Evolutionary conservation across 2,113 vertebrate genomes (phyloP).

Genomic region (Maccullochella peelii): DNA sequence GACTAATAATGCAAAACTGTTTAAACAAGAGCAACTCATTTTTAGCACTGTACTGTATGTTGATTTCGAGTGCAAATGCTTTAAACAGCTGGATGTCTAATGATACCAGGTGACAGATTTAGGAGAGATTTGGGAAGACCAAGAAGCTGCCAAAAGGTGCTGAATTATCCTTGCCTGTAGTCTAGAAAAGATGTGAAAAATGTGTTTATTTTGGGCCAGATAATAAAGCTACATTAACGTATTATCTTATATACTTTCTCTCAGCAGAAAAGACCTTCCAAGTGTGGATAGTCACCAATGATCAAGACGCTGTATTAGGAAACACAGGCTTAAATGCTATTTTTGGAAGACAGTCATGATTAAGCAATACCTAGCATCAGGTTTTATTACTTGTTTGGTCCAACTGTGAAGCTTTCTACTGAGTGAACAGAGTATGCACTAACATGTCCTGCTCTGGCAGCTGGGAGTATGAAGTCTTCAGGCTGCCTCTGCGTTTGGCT

Average conservation of each 20-base stretch:
- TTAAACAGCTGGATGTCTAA: slow-evolving; percentile 22
- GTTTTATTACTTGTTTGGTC: slow-evolving; percentile 43
- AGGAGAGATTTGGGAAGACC: neutral
- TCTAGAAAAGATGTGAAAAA: neutral
- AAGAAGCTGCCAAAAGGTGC: neutral
- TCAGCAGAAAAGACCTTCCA: neutral
- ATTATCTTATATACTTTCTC: neutral
- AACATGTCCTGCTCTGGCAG: slow-evolving; percentile 90
- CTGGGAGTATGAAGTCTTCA: slow-evolving; percentile 84
- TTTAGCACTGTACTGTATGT: neutral
- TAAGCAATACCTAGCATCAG: slow-evolving; percentile 35
- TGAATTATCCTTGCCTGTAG: neutral
- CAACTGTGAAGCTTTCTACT: neutral
- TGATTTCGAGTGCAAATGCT: slow-evolving; percentile 6
- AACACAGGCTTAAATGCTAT: slow-evolving; percentile 26
- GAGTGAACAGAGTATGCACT: slow-evolving; percentile 56
- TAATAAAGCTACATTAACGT: slow-evolving; percentile 9
- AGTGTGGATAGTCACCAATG: slow-evolving; percentile 8
- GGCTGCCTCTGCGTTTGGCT: slow-evolving; percentile 84
- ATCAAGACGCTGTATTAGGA: slow-evolving; percentile 30
- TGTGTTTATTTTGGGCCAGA: neutral
- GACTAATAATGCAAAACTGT: neutral
- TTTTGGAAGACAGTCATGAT: slow-evolving; percentile 30
- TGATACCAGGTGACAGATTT: slow-evolving; percentile 28
- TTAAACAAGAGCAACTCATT: too few relatives aligned